A percentile compares a stretch with the other conserved stretches of the same genome.
Conservation (phyloP, 2,113 vertebrate genomes). For the Pteropus alecto region DNA sequence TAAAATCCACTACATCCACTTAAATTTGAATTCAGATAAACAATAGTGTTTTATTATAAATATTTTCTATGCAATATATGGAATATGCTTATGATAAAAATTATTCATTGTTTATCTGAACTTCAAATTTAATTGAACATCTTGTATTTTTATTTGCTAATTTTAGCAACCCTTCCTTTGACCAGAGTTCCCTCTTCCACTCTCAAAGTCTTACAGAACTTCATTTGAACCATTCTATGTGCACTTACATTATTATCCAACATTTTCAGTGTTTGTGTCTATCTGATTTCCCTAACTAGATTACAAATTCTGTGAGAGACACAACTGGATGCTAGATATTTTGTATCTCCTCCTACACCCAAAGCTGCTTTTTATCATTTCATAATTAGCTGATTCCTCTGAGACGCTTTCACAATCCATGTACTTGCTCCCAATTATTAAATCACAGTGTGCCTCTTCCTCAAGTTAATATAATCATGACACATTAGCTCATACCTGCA, state of each 20-base stretch:
- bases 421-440: not conserved
- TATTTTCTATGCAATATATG: not conserved
- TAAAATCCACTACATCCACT: not conserved
- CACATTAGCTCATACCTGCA: not conserved
- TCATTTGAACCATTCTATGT: not conserved
- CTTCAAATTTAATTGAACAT: not conserved
- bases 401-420: not conserved
- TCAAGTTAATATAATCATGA: not conserved
- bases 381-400: not conserved
- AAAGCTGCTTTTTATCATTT: not conserved
- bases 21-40: slow-evolving; percentile 41
- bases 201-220: not conserved
- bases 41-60: not conserved
- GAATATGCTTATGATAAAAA: not conserved
- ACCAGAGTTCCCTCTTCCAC: not conserved
- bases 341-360: not conserved
- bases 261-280: not conserved
- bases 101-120: not conserved
- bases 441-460: not conserved
- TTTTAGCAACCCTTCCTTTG: not conserved
- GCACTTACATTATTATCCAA: not conserved
- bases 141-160: not conserved
- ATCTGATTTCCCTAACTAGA: not conserved
- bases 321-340: not conserved
- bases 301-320: not conserved